These are phyloP conservation scores for Ptilonorhynchus violaceus DNA, from an alignment of 2,113 vertebrate species.

Conservation along the genomic window DNA sequence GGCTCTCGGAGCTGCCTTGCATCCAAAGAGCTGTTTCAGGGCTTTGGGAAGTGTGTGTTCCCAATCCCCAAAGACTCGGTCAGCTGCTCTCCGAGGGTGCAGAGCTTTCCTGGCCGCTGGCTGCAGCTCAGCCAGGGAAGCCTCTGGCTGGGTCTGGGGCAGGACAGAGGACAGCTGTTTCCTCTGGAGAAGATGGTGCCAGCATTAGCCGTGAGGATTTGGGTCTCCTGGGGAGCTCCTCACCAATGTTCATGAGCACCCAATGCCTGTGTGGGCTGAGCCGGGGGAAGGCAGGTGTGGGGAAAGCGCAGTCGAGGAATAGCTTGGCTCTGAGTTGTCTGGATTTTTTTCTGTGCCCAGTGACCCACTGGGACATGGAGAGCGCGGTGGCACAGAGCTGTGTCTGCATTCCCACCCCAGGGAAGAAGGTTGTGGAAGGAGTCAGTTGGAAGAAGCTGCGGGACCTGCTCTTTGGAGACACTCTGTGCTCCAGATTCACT, in stretches of 20 bases:
- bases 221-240: background rate
- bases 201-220: background rate
- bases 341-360: background rate
- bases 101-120: background rate
- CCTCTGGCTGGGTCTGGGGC: background rate
- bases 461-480: slow-evolving; percentile 2
- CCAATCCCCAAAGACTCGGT: background rate
- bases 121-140: background rate
- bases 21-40: background rate
- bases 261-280: background rate
- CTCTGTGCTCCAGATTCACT: accelerated
- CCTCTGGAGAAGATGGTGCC: accelerated
- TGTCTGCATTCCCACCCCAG: background rate
- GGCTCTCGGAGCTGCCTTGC: background rate
- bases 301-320: background rate
- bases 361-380: accelerated
- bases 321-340: background rate
- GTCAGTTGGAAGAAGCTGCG: background rate
- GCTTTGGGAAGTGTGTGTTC: background rate
- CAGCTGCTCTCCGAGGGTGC: background rate
- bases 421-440: background rate
- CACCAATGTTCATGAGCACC: accelerated
- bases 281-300: background rate
- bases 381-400: background rate
- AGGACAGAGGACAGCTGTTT: background rate